Evolutionary conservation across 1,140 invertebrate species (phyloP), one percentile per base, ranked within the genome.

Genomic region (roundworm (Caenorhabditis elegans)): DNA sequence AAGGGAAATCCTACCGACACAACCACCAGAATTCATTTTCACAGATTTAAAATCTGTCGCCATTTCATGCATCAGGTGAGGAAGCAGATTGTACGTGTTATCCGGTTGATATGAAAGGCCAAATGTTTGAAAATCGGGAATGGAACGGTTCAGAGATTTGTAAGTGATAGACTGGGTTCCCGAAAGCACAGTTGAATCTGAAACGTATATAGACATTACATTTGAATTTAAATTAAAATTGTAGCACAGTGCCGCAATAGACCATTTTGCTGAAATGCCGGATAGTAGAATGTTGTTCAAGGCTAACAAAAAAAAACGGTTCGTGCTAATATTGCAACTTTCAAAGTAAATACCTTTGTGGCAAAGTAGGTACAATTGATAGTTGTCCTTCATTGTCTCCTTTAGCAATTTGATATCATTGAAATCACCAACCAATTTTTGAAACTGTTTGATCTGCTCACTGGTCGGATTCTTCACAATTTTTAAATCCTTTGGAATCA

Each of bases 21-120:
- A 70, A 39, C 60, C 60, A 39, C 60, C 60, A 22, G 60, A 70
- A 70, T 70, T 70, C 60, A 70, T 70, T 11, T 22, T 19, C 8
- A 70, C 60, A 8, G 60, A n/a, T 17, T 70, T n/a, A n/a, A 70
- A n/a, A 70, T 70, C 60, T 17, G 60, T 4, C 6, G 19, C 31
- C 60, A 70, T 39, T 70, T 70, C 34, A 22, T 5, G 28, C 34
- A 70, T 39, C 3, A 70, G n/a, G 43, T 39, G 60, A 13, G 60
- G 60, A 1, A 70, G 60, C 13, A 70, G 34, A 24, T 70, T 5
- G 60, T 11, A 70, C 11, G 34, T 22, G 26, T 70, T 39, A 2
- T 39, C 19, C 3, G 34, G 60, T 39, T 70, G 60, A 70, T 70
- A 70, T 1, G 34, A 70, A 13, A 70, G 34, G 17, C 60, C 60